These are phyloP conservation scores for Agelastica alni DNA, from an alignment of 2,888 invertebrate genomes.

Conservation along the genomic window DNA sequence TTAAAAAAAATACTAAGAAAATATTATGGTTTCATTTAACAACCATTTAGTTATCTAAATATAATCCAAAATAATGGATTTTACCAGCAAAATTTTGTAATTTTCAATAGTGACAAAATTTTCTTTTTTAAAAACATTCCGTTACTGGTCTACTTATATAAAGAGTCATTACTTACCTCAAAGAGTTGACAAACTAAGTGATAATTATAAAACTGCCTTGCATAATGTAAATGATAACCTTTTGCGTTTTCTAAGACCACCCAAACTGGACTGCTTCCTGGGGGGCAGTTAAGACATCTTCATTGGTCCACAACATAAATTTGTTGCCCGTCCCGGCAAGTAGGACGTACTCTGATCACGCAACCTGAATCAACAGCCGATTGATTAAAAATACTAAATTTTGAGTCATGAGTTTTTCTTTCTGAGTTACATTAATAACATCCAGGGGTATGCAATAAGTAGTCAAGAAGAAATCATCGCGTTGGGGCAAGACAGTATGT, in stretches of 20 bases:
- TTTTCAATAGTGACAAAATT: neutral
- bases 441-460: slow-evolving; percentile 11
- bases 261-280: slow-evolving; percentile 53
- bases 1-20: no score
- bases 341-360: slow-evolving; percentile 50
- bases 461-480: no score
- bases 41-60: neutral
- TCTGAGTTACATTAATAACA: slow-evolving; percentile 15
- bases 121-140: neutral
- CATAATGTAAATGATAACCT: slow-evolving; percentile 47
- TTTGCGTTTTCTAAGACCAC: slow-evolving; percentile 49
- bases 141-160: slow-evolving; percentile 4
- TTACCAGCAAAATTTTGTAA: neutral
- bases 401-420: slow-evolving; percentile 37
- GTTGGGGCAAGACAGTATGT: no score
- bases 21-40: no score
- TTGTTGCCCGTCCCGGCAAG: slow-evolving; percentile 38
- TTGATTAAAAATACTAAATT: slow-evolving; percentile 51
- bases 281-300: slow-evolving; percentile 55
- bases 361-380: slow-evolving; percentile 48
- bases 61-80: neutral
- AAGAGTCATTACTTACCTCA: slow-evolving; percentile 36
- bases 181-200: slow-evolving; percentile 48
- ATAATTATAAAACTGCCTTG: slow-evolving; percentile 51
- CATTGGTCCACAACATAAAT: slow-evolving; percentile 54